phyloP scores from a whole-genome alignment of 2,113 vertebrate genomes.

The Bubo bubo region DNA sequence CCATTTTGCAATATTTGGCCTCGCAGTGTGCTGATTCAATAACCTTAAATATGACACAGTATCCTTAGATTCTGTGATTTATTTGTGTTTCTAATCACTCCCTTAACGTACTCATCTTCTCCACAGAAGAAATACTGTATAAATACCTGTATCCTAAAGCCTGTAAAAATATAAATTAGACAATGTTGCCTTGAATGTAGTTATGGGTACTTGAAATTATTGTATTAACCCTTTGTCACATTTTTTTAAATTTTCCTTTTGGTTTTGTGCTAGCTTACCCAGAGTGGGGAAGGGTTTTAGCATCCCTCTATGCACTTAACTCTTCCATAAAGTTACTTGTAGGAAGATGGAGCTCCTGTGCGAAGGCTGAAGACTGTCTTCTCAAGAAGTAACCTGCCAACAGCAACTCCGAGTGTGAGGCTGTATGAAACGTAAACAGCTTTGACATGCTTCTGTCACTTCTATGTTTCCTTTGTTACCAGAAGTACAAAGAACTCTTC shows the following conservation, averaged over 20 bases:
- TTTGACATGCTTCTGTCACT: slow-evolving; percentile 41
- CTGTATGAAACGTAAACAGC: not conserved
- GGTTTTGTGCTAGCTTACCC: not conserved
- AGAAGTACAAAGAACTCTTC: slow-evolving; percentile 37
- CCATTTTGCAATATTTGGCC: not conserved
- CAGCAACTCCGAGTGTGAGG: not conserved
- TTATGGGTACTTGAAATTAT: not conserved
- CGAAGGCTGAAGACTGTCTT: not conserved
- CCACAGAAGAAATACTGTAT: not conserved
- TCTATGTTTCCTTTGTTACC: slow-evolving; percentile 12
- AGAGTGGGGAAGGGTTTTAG: not conserved
- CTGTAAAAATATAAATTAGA: not conserved
- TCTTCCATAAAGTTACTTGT: not conserved
- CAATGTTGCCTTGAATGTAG: not conserved
- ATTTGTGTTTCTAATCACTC: not conserved
- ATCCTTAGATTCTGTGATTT: not conserved
- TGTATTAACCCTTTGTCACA: not conserved
- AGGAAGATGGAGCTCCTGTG: not conserved
- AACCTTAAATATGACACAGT: not conserved
- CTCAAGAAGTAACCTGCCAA: not conserved
- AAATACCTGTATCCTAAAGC: not conserved
- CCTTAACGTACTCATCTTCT: not conserved
- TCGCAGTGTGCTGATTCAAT: not conserved
- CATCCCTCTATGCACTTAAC: not conserved
- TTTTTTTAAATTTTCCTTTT: not conserved